These are phyloP conservation scores for Pentamera pediparva DNA, from an alignment of 53 echinoderm and acorn worm genomes.

Conservation along the genomic window DNA sequence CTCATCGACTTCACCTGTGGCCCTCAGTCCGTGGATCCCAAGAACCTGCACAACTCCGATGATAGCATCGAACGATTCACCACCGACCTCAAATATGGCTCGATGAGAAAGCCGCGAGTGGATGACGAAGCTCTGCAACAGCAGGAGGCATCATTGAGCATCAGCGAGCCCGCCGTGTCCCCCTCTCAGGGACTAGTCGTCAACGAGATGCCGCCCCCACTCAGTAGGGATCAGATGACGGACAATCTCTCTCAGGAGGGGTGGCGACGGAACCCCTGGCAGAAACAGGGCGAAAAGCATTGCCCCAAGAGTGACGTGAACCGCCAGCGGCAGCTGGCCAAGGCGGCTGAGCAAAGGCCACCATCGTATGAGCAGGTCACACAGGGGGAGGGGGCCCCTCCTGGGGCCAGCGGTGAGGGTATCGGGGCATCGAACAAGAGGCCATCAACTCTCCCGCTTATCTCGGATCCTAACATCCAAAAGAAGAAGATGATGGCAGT, in stretches of 20 bases:
- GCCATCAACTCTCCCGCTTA: slow-evolving; percentile 70
- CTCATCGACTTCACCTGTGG: slow-evolving; percentile 71
- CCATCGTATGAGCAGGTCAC: slow-evolving; percentile 29
- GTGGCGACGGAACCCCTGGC: slow-evolving; percentile 10
- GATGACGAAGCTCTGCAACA: neutral
- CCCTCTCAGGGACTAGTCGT: slow-evolving; percentile 74
- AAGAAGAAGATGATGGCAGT: slow-evolving; percentile 94
- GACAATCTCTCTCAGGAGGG: slow-evolving; percentile 60
- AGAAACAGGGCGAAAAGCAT: neutral
- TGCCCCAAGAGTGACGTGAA: slow-evolving; percentile 27
- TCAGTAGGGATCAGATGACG: slow-evolving; percentile 86
- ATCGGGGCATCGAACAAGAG: slow-evolving; percentile 18
- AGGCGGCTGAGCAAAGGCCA: slow-evolving; percentile 18
- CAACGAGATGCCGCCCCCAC: slow-evolving; percentile 75
- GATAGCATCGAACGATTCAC: slow-evolving; percentile 93
- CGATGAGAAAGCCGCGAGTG: slow-evolving; percentile 31
- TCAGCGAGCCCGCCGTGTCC: slow-evolving; percentile 83
- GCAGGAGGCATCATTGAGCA: slow-evolving; percentile 43
- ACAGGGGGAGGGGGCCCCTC: neutral
- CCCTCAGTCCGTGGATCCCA: slow-evolving; percentile 74
- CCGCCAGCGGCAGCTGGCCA: slow-evolving; percentile 31
- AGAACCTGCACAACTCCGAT: slow-evolving; percentile 95
- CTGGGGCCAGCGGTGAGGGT: neutral
- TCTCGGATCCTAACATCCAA: slow-evolving; percentile 55
- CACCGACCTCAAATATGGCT: slow-evolving; percentile 90